phyloP scores from a whole-genome alignment of 2,888 invertebrate genomes.

The Nemapogon koenigi region DNA sequence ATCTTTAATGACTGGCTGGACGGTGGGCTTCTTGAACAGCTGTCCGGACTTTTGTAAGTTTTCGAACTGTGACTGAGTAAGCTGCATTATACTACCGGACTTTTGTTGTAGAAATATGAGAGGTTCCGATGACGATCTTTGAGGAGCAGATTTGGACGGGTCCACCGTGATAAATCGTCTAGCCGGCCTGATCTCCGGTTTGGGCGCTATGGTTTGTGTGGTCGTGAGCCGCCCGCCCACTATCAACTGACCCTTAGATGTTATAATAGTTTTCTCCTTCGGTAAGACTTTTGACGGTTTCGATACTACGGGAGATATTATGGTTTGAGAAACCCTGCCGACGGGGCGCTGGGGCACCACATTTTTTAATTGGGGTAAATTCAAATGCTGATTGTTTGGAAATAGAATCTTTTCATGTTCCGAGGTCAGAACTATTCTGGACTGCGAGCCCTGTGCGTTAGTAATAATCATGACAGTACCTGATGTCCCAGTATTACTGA shows the following conservation, averaged over 20 bases:
- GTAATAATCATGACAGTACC: conserved; percentile 71
- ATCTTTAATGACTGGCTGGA: conserved; percentile 24
- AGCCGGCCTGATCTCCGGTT: conserved; percentile 43
- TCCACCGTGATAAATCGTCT: conserved; percentile 40
- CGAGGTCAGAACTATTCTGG: conserved; percentile 65
- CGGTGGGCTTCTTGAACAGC: conserved; percentile 40
- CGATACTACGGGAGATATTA: not conserved
- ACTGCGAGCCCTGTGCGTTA: conserved; percentile 67
- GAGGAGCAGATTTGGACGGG: conserved; percentile 42
- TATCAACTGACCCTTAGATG: conserved; percentile 63
- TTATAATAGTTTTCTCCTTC: conserved; percentile 35
- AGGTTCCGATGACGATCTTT: conserved; percentile 41
- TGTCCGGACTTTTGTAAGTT: conserved; percentile 55
- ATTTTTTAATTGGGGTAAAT: conserved; percentile 41
- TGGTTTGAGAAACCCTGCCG: not conserved
- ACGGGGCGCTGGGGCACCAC: conserved; percentile 19
- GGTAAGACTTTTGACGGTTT: not conserved
- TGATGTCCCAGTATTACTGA: conserved; percentile 33
- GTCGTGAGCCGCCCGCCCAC: conserved; percentile 45
- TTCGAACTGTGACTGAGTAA: conserved; percentile 57
- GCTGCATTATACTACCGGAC: conserved; percentile 53
- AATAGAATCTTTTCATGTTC: conserved; percentile 67
- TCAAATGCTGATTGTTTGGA: conserved; percentile 54
- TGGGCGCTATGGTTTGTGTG: conserved; percentile 52
- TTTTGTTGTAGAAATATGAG: conserved; percentile 53